phyloP scores from a whole-genome alignment of 2,797 vertebrate genomes.

The Chaetophractus vellerosus region DNA sequence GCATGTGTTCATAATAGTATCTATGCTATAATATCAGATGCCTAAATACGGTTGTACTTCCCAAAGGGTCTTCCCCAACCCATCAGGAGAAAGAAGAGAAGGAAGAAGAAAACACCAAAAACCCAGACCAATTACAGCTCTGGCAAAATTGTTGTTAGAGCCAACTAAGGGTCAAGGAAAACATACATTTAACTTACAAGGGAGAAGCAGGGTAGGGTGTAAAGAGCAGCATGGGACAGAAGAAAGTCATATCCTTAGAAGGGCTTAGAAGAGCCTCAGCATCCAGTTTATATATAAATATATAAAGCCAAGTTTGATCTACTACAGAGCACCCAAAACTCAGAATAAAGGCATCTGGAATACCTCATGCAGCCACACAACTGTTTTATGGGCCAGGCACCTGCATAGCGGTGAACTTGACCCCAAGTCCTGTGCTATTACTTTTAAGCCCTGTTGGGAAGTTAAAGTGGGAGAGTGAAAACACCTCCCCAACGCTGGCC shows the following conservation, averaged over 20 bases:
- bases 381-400: background rate
- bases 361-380: background rate
- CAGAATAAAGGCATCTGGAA: background rate
- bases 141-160: background rate
- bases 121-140: background rate
- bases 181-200: background rate
- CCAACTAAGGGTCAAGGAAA: background rate
- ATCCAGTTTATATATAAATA: too few relatives aligned
- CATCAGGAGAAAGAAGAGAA: background rate
- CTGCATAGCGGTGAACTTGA: background rate
- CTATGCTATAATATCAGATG: background rate
- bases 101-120: background rate
- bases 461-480: background rate
- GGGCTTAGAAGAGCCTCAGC: background rate
- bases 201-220: background rate
- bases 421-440: background rate
- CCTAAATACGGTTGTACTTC: background rate
- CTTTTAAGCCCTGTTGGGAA: background rate
- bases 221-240: fast-evolving
- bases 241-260: background rate
- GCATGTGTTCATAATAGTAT: background rate
- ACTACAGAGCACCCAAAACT: background rate
- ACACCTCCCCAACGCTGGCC: background rate
- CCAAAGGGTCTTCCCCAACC: background rate
- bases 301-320: background rate